Percentiles rank a stretch among this genome's conserved stretches.
Evolutionary conservation across 2,888 invertebrate species (phyloP).

Genomic region (Halictus ligatus): DNA sequence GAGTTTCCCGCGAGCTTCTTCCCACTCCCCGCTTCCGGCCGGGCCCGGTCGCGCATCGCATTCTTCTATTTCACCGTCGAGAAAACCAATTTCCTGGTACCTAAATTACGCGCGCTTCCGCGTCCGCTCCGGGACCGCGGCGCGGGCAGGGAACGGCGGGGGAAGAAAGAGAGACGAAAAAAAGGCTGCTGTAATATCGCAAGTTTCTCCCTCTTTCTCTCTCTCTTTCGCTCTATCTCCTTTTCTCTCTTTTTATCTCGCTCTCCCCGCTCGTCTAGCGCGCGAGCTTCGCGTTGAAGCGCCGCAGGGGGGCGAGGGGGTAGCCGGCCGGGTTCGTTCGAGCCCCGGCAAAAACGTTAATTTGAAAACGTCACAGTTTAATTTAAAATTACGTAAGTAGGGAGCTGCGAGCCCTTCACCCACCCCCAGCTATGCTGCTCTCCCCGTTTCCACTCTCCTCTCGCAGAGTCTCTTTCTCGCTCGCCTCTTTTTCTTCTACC

Average conservation of each 20-base stretch:
- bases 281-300: constrained; percentile 70
- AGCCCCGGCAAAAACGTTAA: constrained; percentile 82
- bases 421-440: constrained; percentile 20
- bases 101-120: constrained; percentile 83
- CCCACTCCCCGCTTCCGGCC: constrained; percentile 30
- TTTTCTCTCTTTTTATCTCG: constrained; percentile 3
- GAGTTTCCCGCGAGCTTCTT: constrained; percentile 25
- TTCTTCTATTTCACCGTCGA: constrained; percentile 85
- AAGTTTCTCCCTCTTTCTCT: constrained; percentile 74
- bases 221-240: constrained; percentile 67
- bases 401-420: constrained; percentile 68
- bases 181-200: constrained; percentile 82
- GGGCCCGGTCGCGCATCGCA: constrained; percentile 78
- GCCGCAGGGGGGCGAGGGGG: constrained; percentile 65
- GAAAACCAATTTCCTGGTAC: constrained; percentile 85
- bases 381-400: constrained; percentile 83
- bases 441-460: constrained; percentile 54
- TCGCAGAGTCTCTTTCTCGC: constrained; percentile 32
- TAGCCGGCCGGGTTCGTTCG: constrained; percentile 66
- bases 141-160: not conserved
- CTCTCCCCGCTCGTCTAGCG: constrained; percentile 72
- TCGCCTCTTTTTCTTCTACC: constrained; percentile 21
- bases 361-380: constrained; percentile 84
- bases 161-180: constrained; percentile 75
- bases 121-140: constrained; percentile 40